Evolutionary conservation across 2,797 vertebrate genomes (phyloP).

Genomic region (Notolabrus celidotus): DNA sequence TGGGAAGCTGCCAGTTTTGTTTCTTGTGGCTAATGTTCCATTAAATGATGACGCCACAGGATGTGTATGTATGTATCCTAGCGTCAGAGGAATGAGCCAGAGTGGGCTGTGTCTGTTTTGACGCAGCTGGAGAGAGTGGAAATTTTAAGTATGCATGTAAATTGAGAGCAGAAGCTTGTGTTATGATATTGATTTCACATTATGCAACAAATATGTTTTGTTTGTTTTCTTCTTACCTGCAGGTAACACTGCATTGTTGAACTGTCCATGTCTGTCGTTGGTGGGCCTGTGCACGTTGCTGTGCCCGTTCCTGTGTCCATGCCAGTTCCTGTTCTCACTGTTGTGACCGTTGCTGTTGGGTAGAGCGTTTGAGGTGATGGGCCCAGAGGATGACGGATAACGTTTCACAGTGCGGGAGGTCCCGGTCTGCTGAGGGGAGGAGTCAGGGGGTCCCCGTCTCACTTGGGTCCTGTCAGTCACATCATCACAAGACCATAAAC

Average conservation of each 20-base stretch:
- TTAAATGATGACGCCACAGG: slow-evolving; percentile 57
- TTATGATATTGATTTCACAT: background rate
- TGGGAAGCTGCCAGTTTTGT: slow-evolving; percentile 56
- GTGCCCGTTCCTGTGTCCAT: slow-evolving; percentile 66
- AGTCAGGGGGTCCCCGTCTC: slow-evolving; percentile 85
- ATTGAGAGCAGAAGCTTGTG: slow-evolving; percentile 26
- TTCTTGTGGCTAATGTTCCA: slow-evolving; percentile 58
- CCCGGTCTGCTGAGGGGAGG: slow-evolving; percentile 85
- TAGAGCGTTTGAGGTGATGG: slow-evolving; percentile 92
- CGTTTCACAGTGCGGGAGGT: slow-evolving; percentile 90
- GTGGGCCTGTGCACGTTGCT: slow-evolving; percentile 55
- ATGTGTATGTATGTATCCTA: slow-evolving; percentile 47
- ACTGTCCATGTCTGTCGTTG: slow-evolving; percentile 68
- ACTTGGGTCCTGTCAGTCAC: slow-evolving; percentile 86
- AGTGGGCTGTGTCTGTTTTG: slow-evolving; percentile 59
- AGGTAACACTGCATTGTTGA: slow-evolving; percentile 78
- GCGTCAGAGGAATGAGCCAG: slow-evolving; percentile 16
- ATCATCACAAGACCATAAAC: slow-evolving; percentile 68
- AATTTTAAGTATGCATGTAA: slow-evolving; percentile 31
- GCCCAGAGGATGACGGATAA: slow-evolving; percentile 87
- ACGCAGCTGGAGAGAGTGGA: slow-evolving; percentile 22
- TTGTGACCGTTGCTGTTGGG: slow-evolving; percentile 73
- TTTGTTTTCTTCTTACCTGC: slow-evolving; percentile 82
- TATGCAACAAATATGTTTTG: background rate
- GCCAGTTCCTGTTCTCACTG: slow-evolving; percentile 51